These are phyloP conservation scores for Scarus forsteni DNA, from an alignment of 2,797 vertebrate genomes.

Conservation along the genomic window DNA sequence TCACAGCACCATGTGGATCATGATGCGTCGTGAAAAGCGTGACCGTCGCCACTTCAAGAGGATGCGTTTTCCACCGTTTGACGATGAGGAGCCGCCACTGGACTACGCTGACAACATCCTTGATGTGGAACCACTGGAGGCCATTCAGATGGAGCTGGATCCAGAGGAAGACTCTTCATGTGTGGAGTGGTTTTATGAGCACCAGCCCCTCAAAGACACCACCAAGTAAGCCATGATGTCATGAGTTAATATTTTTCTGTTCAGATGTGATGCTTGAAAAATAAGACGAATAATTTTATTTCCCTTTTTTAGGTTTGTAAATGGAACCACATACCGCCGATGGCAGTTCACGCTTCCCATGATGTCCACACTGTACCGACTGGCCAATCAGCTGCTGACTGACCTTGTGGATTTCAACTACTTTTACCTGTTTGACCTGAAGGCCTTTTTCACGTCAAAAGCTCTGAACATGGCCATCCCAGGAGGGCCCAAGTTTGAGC, in stretches of 20 bases:
- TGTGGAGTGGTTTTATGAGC: slow-evolving; percentile 97
- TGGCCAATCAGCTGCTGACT: slow-evolving; percentile 98
- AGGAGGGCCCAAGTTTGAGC: slow-evolving; percentile 98
- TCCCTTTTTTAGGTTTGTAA: slow-evolving; percentile 88
- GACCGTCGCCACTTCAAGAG: slow-evolving; percentile 98
- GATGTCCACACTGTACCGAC: slow-evolving; percentile 98
- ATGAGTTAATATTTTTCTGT: not conserved
- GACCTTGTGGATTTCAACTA: slow-evolving; percentile 98
- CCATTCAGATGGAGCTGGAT: slow-evolving; percentile 98
- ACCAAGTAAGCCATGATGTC: slow-evolving; percentile 85
- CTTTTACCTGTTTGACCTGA: slow-evolving; percentile 98
- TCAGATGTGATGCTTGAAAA: not conserved
- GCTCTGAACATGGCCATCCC: slow-evolving; percentile 99
- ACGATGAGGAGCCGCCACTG: slow-evolving; percentile 97
- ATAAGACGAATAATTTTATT: not conserved
- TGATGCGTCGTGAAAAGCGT: slow-evolving; percentile 99
- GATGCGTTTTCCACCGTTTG: slow-evolving; percentile 98
- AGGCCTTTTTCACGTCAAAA: slow-evolving; percentile 99
- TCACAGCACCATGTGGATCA: slow-evolving; percentile 98
- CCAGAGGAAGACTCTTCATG: slow-evolving; percentile 93
- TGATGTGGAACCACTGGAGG: slow-evolving; percentile 97
- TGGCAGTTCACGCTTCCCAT: slow-evolving; percentile 99
- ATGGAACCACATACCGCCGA: slow-evolving; percentile 97
- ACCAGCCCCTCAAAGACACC: slow-evolving; percentile 95
- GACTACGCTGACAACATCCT: slow-evolving; percentile 99